Percentiles rank a stretch among this genome's conserved stretches.
phyloP scores from a whole-genome alignment of 2,113 vertebrate genomes.

The Eudyptes chrysolophus region DNA sequence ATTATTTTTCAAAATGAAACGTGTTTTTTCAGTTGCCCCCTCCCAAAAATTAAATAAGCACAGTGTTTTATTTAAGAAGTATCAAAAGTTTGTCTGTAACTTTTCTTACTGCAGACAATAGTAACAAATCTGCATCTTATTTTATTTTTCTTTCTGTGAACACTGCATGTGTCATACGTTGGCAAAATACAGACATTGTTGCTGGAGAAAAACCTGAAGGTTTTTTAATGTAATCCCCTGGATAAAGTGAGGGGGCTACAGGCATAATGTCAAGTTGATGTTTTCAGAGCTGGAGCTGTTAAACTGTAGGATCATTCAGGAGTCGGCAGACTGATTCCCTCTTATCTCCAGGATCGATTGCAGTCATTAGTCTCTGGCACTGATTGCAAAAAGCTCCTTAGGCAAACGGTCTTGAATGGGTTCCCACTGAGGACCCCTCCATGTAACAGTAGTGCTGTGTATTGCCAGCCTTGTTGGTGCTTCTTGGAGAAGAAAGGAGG shows the following conservation, averaged over 20 bases:
- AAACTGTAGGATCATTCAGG: background rate
- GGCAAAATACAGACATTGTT: background rate
- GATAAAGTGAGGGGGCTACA: background rate
- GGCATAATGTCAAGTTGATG: background rate
- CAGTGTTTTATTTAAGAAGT: background rate
- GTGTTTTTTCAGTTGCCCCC: background rate
- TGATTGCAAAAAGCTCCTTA: background rate
- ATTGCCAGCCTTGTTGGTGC: background rate
- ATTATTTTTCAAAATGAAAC: background rate
- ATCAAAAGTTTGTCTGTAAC: background rate
- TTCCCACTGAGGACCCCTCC: background rate
- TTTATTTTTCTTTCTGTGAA: background rate
- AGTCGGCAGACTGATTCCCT: background rate
- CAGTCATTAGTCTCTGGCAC: background rate
- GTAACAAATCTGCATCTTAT: background rate
- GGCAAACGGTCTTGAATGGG: rapidly evolving
- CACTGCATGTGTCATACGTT: background rate
- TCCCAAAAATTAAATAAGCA: background rate
- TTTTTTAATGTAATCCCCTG: background rate
- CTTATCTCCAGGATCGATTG: background rate
- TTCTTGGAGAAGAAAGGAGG: background rate
- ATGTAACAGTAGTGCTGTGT: background rate
- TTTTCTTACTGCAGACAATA: background rate
- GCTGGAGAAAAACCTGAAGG: background rate
- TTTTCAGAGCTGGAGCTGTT: background rate